phyloP scores from a whole-genome alignment of 2,888 invertebrate species.

The Perithous albicinctus region DNA sequence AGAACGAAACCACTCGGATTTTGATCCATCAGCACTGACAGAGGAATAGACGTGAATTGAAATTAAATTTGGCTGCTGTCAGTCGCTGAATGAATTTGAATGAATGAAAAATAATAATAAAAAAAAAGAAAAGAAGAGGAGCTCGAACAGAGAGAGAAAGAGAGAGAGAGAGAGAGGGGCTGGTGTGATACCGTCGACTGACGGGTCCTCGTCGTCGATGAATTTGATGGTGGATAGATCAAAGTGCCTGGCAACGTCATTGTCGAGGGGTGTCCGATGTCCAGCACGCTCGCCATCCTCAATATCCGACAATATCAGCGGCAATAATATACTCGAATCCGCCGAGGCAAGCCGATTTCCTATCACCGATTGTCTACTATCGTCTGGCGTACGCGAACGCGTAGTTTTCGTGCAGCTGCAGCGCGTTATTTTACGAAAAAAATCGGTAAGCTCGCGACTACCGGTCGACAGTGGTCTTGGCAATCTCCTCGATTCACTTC shows the following conservation, averaged over 20 bases:
- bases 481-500: not conserved
- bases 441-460: slow-evolving; percentile 70
- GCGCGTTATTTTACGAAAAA: slow-evolving; percentile 78
- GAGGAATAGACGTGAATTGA: not conserved
- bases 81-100: not conserved
- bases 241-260: slow-evolving; percentile 73
- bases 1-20: not conserved
- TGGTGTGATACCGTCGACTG: slow-evolving; percentile 52
- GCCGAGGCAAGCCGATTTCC: slow-evolving; percentile 16
- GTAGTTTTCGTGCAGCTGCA: slow-evolving; percentile 77
- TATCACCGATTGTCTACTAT: not conserved
- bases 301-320: slow-evolving; percentile 26
- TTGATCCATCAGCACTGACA: slow-evolving; percentile 11
- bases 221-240: slow-evolving; percentile 81
- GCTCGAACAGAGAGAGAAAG: slow-evolving; percentile 2
- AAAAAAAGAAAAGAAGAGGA: slow-evolving; percentile 17
- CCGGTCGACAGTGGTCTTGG: slow-evolving; percentile 59
- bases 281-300: slow-evolving; percentile 7
- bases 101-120: not conserved
- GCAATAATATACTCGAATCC: slow-evolving; percentile 32
- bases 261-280: slow-evolving; percentile 18
- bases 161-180: no score
- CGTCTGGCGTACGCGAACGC: slow-evolving; percentile 69
- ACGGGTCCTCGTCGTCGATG: slow-evolving; percentile 81
- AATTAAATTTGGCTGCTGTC: slow-evolving; percentile 12